These are phyloP conservation scores for Disparrhopalites patrizii DNA, from an alignment of 2,888 invertebrate genomes.

Conservation along the genomic window DNA sequence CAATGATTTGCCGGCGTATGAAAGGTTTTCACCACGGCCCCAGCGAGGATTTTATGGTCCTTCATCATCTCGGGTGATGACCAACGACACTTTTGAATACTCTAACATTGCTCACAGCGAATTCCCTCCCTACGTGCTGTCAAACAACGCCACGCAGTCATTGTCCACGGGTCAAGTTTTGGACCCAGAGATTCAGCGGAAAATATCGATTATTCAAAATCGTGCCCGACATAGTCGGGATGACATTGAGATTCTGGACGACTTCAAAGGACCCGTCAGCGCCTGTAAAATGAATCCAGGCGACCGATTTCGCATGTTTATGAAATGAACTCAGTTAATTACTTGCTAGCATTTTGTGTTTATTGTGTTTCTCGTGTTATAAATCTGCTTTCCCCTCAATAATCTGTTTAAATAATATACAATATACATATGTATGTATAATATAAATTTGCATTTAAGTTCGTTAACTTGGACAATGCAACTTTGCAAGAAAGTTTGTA, in stretches of 20 bases:
- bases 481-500: too few relatives aligned
- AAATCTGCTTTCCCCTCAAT: neutral
- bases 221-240: conserved; percentile 32
- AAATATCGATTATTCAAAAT: conserved; percentile 44
- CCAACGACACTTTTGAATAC: neutral
- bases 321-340: conserved; percentile 28
- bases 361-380: neutral
- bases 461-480: too few relatives aligned
- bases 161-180: conserved; percentile 23
- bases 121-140: conserved; percentile 5
- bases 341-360: conserved; percentile 34
- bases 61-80: neutral
- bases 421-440: neutral
- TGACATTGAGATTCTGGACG: conserved; percentile 32
- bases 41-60: neutral
- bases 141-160: neutral
- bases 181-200: conserved; percentile 46
- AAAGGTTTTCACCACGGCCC: neutral
- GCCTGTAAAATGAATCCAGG: conserved; percentile 42
- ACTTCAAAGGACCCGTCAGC: conserved; percentile 43
- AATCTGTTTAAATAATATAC: neutral
- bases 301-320: conserved; percentile 42
- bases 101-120: neutral
- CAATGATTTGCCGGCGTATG: conserved; percentile 6
- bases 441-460: neutral